Evolutionary conservation across 2,113 vertebrate genomes (phyloP), one percentile per base, ranked within the genome.

Genomic region (Amphilophus citrinellus): DNA sequence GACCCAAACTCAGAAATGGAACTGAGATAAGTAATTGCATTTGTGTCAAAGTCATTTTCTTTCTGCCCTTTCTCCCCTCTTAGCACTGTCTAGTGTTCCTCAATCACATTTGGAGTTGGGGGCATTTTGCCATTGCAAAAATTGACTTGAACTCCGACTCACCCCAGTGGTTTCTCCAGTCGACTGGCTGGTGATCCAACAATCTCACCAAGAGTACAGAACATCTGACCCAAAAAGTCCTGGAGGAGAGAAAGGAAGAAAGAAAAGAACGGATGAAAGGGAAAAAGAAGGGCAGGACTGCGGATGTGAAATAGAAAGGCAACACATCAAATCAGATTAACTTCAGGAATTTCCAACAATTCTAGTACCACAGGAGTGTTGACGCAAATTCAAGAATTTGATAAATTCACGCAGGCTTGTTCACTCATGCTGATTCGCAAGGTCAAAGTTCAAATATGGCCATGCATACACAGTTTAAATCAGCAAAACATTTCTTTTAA

Each of bases 161-260:
- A 99, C 98, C 91, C 97, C 80, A 99, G 95, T 18, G 97, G 95
- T 91, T 99, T 99, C 94, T 99, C 98, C 91, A 99, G 95, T 82
- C 98, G 97, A 91, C 98, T 98, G 86, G 97, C 98, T 0, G 97
- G 95, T 1, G 98, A 99, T 81, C 98, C 98, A 84, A 99, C 98
- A 0, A 99, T 98, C 93, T 99, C 98, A 1, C 98, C 98, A 2
- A 99, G 96, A 39, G 98, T 99, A 88, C 98, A 99, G 95, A 98
- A 98, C 79, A 96, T 96, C 94, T 98, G 98, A 80, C 98, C 98
- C 91, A 99, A 96, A 90, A 99, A 99, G 94, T 99, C 98, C 98
- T 99, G 88, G 58, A 79, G 77, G 35, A 47, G 77, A 71, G n/a
- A 53, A 75, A 62, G 18, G 17, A 53, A 58, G 18, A n/a, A 77